Evolutionary conservation across 2,888 invertebrate species (phyloP), one percentile per base, ranked within the genome.

Genomic region (Pilophorus perplexus): DNA sequence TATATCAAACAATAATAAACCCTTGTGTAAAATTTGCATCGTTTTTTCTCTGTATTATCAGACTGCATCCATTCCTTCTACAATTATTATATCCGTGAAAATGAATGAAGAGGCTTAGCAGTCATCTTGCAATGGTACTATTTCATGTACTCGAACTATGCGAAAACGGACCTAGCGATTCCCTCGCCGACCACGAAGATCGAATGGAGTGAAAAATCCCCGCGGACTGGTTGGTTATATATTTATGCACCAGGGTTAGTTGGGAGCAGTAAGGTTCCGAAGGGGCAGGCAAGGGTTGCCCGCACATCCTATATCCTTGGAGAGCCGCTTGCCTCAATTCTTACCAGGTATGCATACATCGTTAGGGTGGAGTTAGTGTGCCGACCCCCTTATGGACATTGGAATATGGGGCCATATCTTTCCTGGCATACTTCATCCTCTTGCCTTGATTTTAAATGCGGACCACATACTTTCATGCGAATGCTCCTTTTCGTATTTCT

Each of bases 321-420:
- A n/a, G n/a, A n/a, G n/a, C n/a, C 28, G 52, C 27, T 52, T 38
- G 16, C 55, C 40, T 55, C 55, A 55, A 55, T 55, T 55, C 55
- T 55, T 55, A 55, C 55, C 33, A 55, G 55, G 37, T 55, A 55
- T 55, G 55, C 55, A 55, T 40, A 55, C 55, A 55, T 55, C 55
- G 55, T 55, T 55, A 55, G 55, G 20, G 55, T 18, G 28, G 52
- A 52, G 52, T 52, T 52, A 52, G 52, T 52, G 52, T 28, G 52
- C 52, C 52, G 25, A 28, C 46, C 28, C 52, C 16, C 28, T 52
- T 28, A 52, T 18, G 52, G 52, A 52, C 52, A 52, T 52, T 52
- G 28, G 52, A 52, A 52, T 52, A 52, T 28, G 52, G 52, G 52
- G 52, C 28, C 28, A 28, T 52, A 25, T 28, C 52, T 52, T 52